A percentile compares a stretch with the other conserved stretches of the same genome.
Conservation (phyloP, 2,113 vertebrate species). For the Phrynosoma platyrhinos region DNA sequence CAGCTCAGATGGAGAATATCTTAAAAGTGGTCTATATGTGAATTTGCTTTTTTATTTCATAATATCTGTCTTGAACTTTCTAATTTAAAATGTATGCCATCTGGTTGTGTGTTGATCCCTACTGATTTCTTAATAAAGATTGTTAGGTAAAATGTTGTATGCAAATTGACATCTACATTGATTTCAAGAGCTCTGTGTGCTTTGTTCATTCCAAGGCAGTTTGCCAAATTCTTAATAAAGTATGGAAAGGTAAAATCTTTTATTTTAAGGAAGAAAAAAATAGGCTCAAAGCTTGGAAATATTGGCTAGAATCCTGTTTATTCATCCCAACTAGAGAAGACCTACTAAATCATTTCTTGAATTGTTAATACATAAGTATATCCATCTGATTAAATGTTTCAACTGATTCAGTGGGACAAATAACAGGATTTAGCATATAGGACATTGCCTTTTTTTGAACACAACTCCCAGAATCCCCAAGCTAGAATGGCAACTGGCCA, state of each 20-base stretch:
- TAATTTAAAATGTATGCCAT: neutral
- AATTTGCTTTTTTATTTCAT: conserved; percentile 5
- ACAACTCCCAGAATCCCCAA: no score
- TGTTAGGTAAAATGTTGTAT: neutral
- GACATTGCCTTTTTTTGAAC: no score
- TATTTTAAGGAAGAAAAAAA: neutral
- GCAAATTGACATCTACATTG: neutral
- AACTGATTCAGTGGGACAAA: no score
- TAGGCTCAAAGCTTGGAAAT: neutral
- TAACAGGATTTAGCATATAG: no score
- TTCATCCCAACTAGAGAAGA: no score
- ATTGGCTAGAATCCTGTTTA: no score
- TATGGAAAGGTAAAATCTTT: neutral
- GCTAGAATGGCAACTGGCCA: no score
- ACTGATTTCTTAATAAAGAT: conserved; percentile 21
- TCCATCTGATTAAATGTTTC: no score
- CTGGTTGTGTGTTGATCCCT: neutral
- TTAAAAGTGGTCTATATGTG: neutral
- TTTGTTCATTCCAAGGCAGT: conserved; percentile 19
- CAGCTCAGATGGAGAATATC: neutral
- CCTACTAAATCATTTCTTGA: neutral
- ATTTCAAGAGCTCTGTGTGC: neutral
- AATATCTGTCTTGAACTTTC: neutral
- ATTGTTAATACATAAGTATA: no score
- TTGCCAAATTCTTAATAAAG: conserved; percentile 20